Conservation (phyloP, 92 coral and sea anemone genomes). For the Palythoa grandis region DNA sequence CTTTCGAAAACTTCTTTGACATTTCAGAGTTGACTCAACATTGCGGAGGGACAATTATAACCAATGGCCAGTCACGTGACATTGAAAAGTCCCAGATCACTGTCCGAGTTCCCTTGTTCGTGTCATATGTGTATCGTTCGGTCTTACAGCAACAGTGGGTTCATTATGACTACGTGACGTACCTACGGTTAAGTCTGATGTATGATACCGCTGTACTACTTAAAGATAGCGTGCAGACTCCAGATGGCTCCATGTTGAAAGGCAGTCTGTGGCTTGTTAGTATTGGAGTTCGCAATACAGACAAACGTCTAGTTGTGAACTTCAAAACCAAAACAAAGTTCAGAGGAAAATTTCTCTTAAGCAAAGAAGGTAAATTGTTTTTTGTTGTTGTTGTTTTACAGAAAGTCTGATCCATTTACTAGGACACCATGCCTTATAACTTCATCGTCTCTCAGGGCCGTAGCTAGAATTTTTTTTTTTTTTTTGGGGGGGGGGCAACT, state of each 20-base stretch:
- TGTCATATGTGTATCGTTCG: conserved; percentile 87
- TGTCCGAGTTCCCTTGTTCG: conserved; percentile 89
- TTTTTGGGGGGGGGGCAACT: too few species aligned
- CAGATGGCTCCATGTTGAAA: conserved; percentile 78
- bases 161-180: conserved; percentile 91
- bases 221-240: conserved; percentile 94
- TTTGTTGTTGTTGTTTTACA: neutral
- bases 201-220: conserved; percentile 97
- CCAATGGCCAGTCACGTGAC: conserved; percentile 77
- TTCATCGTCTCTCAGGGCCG: too few species aligned
- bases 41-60: conserved; percentile 79
- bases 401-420: neutral
- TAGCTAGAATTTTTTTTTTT: too few species aligned
- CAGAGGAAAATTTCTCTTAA: conserved; percentile 78
- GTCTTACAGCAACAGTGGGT: conserved; percentile 77
- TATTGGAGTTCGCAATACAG: conserved; percentile 76
- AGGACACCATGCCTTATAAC: too few species aligned
- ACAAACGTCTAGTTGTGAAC: conserved; percentile 88
- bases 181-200: conserved; percentile 84
- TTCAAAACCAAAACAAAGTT: conserved; percentile 95
- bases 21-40: conserved; percentile 87
- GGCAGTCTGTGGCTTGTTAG: conserved; percentile 91
- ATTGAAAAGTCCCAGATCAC: conserved; percentile 90
- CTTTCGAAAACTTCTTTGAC: conserved; percentile 84
- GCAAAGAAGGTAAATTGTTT: conserved; percentile 67